phyloP scores from a whole-genome alignment of 2,888 invertebrate species.

The Mythimna ferrago region DNA sequence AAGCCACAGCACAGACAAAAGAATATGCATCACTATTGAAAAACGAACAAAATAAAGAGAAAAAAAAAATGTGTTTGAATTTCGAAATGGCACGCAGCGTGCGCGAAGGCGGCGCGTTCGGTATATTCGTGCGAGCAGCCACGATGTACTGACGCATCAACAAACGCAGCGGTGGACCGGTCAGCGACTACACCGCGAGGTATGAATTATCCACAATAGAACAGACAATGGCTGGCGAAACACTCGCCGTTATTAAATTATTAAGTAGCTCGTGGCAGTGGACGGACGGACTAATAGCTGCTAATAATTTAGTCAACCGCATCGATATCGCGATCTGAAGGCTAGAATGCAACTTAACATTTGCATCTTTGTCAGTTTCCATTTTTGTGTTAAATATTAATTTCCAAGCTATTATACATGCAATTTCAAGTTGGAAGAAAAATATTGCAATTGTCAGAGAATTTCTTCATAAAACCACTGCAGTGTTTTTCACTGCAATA shows the following conservation, averaged over 20 bases:
- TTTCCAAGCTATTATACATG: neutral
- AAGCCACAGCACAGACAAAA: constrained; percentile 52
- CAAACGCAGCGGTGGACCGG: constrained; percentile 75
- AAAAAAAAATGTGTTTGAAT: constrained; percentile 59
- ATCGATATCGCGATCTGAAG: constrained; percentile 44
- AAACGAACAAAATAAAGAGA: constrained; percentile 57
- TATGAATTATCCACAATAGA: constrained; percentile 81
- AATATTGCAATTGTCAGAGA: neutral
- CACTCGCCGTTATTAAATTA: constrained; percentile 83
- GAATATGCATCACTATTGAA: constrained; percentile 60
- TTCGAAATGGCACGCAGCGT: constrained; percentile 66
- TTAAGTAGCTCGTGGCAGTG: constrained; percentile 74
- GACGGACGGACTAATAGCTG: constrained; percentile 60
- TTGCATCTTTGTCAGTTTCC: constrained; percentile 21
- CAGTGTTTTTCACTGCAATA: too few relatives aligned
- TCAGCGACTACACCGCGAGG: constrained; percentile 73
- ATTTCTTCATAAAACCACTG: neutral
- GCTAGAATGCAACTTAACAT: constrained; percentile 30
- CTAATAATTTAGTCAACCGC: constrained; percentile 58
- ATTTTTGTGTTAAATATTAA: constrained; percentile 1
- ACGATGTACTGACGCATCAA: constrained; percentile 83
- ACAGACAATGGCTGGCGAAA: constrained; percentile 76
- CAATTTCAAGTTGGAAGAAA: neutral
- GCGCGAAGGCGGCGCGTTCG: constrained; percentile 64
- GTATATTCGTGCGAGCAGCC: constrained; percentile 77